Evolutionary conservation across 1,140 invertebrate genomes (phyloP), one percentile per base, ranked within the genome.

Genomic region (Pseudomyrmex sp.): DNA sequence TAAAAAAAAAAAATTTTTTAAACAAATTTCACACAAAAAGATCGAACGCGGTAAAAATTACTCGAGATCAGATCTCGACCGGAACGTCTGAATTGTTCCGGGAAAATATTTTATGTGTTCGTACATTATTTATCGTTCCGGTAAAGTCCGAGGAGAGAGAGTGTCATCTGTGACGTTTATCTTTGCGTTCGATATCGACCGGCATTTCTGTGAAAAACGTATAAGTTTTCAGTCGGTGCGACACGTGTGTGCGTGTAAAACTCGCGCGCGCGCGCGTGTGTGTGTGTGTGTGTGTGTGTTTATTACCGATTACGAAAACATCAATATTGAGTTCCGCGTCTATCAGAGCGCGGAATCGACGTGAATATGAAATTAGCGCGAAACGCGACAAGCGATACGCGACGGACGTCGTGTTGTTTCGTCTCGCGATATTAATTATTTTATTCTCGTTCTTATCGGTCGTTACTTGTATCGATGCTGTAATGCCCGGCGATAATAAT

Each of bases 171-270:
- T 59, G 35, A 8, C 54, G 35, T 61, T 70, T 72, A 61, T 72
- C 56, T 72, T 59, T 70, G 18, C 58, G 76, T 61, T 61, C 46
- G 54, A 72, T 80, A 80, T 80, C 66, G 54, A 80, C 1, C 44
- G 20, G 20, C 44, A 72, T 59, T 79, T 61, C 66, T 72, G 35
- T 59, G 35, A 48, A 80, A 80, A 80, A 59, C 26, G 8, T 18
- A 18, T 54, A 13, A 66, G 35, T 44, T 59, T 72, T 61, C 13
- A n/a, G 26, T 2, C 50, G n/a, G 26, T 12, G 75, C n/a, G 26
- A 68, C 59, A 5, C 23, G 23, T 18, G 9, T 18, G 15, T 58
- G n/a, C n/a, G 35, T 48, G 35, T 48, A 70, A 70, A 69, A 80
- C 18, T 26, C 76, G 54, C 20, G 10, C n/a, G n/a, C n/a, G n/a